Percentiles rank a stretch among this genome's conserved stretches.
Evolutionary conservation across 2,888 invertebrate genomes (phyloP).

Genomic region (Homarus gammarus): DNA sequence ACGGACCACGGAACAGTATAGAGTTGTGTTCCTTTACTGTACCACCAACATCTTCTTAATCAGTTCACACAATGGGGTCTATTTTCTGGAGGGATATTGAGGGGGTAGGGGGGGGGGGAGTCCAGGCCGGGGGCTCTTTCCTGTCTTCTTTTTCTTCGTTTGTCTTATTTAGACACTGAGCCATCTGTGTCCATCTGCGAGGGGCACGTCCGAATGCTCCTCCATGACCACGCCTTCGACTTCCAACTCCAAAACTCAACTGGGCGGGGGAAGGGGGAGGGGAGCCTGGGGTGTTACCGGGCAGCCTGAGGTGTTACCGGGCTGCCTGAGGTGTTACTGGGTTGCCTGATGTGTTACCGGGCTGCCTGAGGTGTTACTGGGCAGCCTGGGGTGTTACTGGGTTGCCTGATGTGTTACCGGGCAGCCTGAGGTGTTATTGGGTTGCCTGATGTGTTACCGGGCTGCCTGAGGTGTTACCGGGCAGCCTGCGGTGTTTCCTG

Average conservation of each 20-base stretch:
- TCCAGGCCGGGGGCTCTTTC: not conserved
- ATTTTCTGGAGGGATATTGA: not conserved
- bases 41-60: not conserved
- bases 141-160: constrained; percentile 39
- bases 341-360: too few relatives aligned
- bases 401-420: too few relatives aligned
- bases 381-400: too few relatives aligned
- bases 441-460: not conserved
- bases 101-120: too few relatives aligned
- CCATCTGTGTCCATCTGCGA: constrained; percentile 67
- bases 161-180: constrained; percentile 55
- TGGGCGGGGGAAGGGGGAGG: not conserved
- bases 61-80: not conserved
- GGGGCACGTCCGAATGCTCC: constrained; percentile 7
- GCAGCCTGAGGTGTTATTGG: too few relatives aligned
- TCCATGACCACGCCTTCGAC: not conserved
- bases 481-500: not conserved
- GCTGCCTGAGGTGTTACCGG: not conserved
- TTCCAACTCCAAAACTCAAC: not conserved
- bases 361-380: too few relatives aligned
- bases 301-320: too few relatives aligned
- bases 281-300: too few relatives aligned
- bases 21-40: too few relatives aligned
- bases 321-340: too few relatives aligned
- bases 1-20: too few relatives aligned